Base-by-base conservation (phyloP, 2,888 invertebrate species). In the Acleris sparsana region DNA sequence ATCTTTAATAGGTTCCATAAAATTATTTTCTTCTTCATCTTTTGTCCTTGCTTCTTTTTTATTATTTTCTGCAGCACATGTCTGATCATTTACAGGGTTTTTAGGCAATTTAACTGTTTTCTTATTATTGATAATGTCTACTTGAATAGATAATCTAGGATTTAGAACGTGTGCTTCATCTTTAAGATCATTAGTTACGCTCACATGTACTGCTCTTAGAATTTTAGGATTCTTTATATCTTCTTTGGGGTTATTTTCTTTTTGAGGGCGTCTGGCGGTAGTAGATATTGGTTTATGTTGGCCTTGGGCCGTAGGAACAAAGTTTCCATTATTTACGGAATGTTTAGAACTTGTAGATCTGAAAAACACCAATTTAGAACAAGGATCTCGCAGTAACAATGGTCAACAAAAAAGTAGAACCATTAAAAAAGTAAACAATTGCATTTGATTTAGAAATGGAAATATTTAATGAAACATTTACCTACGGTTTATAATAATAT, bases 181-280 rank as follows among this genome's bases (percentile, higher is more conserved):
- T 67, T 79, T 82, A 0, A 80, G 71, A 72, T 88, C 83, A 71
- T 87, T 87, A 5, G 74, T 76, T 25, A 86, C 77, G 70, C 80
- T 85, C 25, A 88, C 77, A 82, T 83, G 88, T 1, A 85, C 74
- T 58, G 82, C 71, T 75, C 86, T 86, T 20, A 83, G 69, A 22
- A 78, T 62, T 65, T 74, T 63, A 5, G 70, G 60, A 69, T 80
- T 80, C 70, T 79, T 84, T 49, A 78, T 71, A 29, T 86, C 86
- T 48, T 86, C 82, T 67, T 81, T 84, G 5, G 88, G 87, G 73
- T 86, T 82, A 63, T 90, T 91, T 72, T 92, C 90, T 80, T 91
- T 91, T 81, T 90, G 90, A 69, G 85, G 74, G 72, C 80, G 89
- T 59, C 73, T 75, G 53, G 70, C 18, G 18, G 48, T 16, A 22